Base-by-base conservation (phyloP, 1,140 invertebrate species). In the Teleogryllus occipitalis region DNA sequence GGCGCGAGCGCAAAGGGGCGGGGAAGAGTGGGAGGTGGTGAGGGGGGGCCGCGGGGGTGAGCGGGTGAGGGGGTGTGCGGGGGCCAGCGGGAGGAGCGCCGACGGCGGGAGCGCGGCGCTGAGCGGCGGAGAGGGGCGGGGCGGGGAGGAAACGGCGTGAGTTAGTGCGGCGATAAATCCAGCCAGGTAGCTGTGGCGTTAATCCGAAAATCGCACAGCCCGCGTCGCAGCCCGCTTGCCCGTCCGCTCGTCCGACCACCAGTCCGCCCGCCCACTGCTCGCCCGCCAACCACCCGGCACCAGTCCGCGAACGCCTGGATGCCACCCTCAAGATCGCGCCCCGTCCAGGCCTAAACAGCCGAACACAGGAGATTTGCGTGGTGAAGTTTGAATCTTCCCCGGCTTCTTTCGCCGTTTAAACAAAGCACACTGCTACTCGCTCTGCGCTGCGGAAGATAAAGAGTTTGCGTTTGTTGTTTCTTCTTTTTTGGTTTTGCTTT, bases 161-260 rank as follows among this genome's bases (percentile, higher is more conserved):
- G 54, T 65, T 65, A 65, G 54, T 65, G 54, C 54, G 54, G 54
- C 54, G 54, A 65, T 65, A 65, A 65, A 65, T 65, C 54, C 54
- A 65, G 18, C 54, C 54, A 65, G 54, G 54, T 65, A 65, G 54
- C 54, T 14, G 18, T 18, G 54, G 54, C 54, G 54, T 18, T 65
- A 65, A 65, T 65, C 54, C 54, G 54, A 65, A 65, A 65, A 65
- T 65, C 54, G 54, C 54, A 65, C 54, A 65, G 54, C 27, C 27
- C 27, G 27, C 54, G 54, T 65, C 54, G 10, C 54, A 65, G 54
- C 10, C 54, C 18, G 54, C 54, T 65, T 18, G 54, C 10, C 27
- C 54, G 54, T 18, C 54, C 54, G 54, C 54, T 10, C 54, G 54
- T 65, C 10, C 54, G 54, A 14, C 54, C 54, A 65, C 18, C 54